Evolutionary conservation across 37 sponge, comb jelly and placozoan genomes (phyloP), one percentile per base, ranked within the genome.

Genomic region (Beroe forskalii): DNA sequence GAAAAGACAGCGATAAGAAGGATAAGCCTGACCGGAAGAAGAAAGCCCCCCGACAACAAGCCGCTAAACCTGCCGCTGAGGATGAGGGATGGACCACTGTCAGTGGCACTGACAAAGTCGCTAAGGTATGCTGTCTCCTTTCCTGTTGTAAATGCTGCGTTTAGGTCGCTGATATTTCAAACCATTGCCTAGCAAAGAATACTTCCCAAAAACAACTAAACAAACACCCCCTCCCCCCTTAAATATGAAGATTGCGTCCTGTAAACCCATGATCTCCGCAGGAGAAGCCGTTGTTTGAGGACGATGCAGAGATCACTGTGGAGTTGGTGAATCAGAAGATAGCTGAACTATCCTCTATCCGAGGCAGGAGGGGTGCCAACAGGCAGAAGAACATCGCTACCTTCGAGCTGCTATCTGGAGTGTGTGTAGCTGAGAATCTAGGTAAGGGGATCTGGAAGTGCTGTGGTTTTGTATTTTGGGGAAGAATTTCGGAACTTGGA

Each of bases 281-380:
- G 91, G 90, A 90, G 75, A 94, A 93, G 90, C 25, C 90, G 40
- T 67, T 97, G 64, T 97, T 97, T 93, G 94, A 92, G 0, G 94
- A 94, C 62, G 95, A 92, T 30, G 94, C 92, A 19, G 91, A 93
- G 38, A 76, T 93, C 19, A 90, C 90, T 23, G 90, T 32, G 12
- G 86, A 42, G 1, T 67, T 89, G 33, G 72, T 97, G 24, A 42
- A 92, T 36, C 93, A 94, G 91, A 97, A 97, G 92, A 91, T 97
- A 3, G 83, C 92, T 22, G 96, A 97, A 48, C 24, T 97, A 4
- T 30, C 95, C 20, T 67, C 92, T 0, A 35, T 55, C 31, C 62
- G 95, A 17, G 96, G 97, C 22, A 95, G 93, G 69, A 97, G 93
- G 90, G 90, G 93, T 0, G 67, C 93, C 12, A 93, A 95, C 43